These are phyloP conservation scores for Halcyon malimbica DNA, from an alignment of 2,113 vertebrate genomes.

Conservation along the genomic window DNA sequence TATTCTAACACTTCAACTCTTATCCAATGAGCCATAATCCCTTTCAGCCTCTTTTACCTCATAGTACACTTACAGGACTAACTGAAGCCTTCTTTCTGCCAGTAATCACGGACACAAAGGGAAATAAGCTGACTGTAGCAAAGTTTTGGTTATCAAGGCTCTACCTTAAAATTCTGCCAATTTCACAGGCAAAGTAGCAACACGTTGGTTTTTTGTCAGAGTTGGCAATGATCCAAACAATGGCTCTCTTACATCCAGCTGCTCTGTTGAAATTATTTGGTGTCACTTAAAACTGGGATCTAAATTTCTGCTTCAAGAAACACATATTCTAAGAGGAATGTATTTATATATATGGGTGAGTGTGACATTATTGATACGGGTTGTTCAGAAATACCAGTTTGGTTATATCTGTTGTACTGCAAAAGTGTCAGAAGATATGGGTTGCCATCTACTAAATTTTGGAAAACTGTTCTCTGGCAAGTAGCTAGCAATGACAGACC, in stretches of 20 bases:
- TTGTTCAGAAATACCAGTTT: not conserved
- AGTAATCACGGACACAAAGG: not conserved
- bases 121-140: not conserved
- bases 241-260: not conserved
- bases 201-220: not conserved
- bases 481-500: not conserved
- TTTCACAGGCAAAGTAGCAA: not conserved
- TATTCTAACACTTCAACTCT: not conserved
- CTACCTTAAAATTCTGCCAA: not conserved
- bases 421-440: not conserved
- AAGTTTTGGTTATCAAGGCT: not conserved
- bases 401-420: accelerated
- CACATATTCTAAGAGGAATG: not conserved
- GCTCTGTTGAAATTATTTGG: not conserved
- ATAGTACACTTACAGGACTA: not conserved
- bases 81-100: not conserved
- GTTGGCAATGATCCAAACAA: not conserved
- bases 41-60: not conserved
- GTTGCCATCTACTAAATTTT: not conserved
- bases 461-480: not conserved
- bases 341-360: not conserved
- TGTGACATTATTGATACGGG: not conserved
- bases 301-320: not conserved
- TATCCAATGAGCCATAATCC: not conserved
- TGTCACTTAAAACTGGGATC: not conserved